Evolutionary conservation across 1,140 invertebrate species (phyloP).

Genomic region (Pseudomyrmex sp.): DNA sequence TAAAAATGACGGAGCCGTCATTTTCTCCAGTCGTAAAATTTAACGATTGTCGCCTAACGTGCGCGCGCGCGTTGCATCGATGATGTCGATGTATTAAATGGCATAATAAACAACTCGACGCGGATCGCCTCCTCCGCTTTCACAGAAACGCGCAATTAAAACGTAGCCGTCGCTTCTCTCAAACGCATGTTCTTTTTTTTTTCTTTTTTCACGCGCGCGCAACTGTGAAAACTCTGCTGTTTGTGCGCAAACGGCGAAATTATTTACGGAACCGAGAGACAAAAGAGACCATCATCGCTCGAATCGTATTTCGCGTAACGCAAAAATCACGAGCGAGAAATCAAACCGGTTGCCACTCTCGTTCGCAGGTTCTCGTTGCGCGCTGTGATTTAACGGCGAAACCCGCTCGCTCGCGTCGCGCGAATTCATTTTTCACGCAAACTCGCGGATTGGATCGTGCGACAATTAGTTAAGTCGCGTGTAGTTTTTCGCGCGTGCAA

Average conservation of each 20-base stretch:
- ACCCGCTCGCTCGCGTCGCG: background rate
- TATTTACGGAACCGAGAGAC: background rate
- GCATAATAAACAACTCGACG: background rate
- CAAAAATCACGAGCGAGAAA: constrained; percentile 16
- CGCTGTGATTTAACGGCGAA: constrained; percentile 12
- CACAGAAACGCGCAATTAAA: constrained; percentile 1
- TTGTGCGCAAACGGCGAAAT: background rate
- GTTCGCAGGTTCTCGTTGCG: background rate
- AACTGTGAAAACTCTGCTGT: background rate
- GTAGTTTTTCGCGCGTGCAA: background rate
- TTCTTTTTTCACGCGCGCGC: too few relatives aligned
- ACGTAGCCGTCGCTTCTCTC: background rate
- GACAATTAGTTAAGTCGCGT: constrained; percentile 29
- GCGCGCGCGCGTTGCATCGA: background rate
- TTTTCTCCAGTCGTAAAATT: background rate
- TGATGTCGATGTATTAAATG: background rate
- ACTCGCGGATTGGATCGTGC: background rate
- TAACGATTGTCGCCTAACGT: constrained; percentile 5
- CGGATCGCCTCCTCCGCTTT: background rate
- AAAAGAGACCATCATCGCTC: background rate
- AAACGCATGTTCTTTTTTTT: background rate
- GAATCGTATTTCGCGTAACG: background rate
- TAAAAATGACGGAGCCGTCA: background rate
- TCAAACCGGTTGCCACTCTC: constrained; percentile 13
- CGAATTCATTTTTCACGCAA: constrained; percentile 22